Base-by-base conservation (phyloP, 2,888 invertebrate species). In the Orchesella flavescens region DNA sequence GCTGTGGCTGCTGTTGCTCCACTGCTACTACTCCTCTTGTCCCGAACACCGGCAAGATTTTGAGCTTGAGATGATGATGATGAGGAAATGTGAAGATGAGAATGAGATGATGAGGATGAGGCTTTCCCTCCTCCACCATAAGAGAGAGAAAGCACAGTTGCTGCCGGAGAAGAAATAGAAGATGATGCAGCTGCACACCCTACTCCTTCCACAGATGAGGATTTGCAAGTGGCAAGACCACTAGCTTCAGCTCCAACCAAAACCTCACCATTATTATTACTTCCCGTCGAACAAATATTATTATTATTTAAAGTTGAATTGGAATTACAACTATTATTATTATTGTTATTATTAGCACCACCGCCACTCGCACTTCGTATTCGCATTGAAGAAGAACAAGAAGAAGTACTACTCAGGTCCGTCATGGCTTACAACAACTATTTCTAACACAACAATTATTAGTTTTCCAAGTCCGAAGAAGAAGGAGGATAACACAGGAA, bases 1-100 rank as follows among this genome's bases (percentile, higher is more conserved):
- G 43, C 66, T 49, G 77, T 55, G 77, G 43, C 55, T 68, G 77
- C 66, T 77, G 77, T n/a, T n/a, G n/a, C n/a, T n/a, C n/a, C n/a
- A n/a, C 68, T 69, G 59, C 49, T 59, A 43, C 65, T 55, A 21
- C 57, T 4, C 7, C 34, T 34, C 34, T 34, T 34, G 34, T 34
- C 34, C 34, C 34, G 34, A 34, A 34, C 34, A 34, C 34, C 34
- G 34, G 34, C 34, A 69, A 71, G 65, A 71, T n/a, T n/a, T n/a
- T n/a, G n/a, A n/a, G n/a, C n/a, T 73, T 43, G 44, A 55, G 79
- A 71, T 15, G 71, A 63, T 49, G 79, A 71, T 15, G 73, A 19
- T 3, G 74, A 63, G 23, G 24, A 19, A 44, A n/a, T 53, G 59
- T 57, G 69, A 69, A 71, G 65, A 71, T 78, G 24, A 63, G 49